A percentile compares a stretch with the other conserved stretches of the same genome.
phyloP scores from a whole-genome alignment of 53 echinoderm and acorn worm species.

The Echinarachnius parma region DNA sequence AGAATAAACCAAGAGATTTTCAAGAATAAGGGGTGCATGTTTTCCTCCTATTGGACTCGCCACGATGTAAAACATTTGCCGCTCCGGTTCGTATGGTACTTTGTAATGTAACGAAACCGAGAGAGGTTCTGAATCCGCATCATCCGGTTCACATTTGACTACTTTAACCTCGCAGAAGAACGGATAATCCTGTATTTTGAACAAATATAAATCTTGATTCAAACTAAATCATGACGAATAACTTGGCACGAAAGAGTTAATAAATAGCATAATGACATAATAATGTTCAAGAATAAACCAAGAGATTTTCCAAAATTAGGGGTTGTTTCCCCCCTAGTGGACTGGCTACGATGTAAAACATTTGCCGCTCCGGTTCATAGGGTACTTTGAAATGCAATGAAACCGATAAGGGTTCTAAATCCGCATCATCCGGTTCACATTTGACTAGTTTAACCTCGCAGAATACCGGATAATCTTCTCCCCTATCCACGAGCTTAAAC shows the following conservation, averaged over 20 bases:
- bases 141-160: conserved; percentile 58
- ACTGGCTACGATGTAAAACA: conserved; percentile 64
- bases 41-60: conserved; percentile 41
- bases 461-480: conserved; percentile 65
- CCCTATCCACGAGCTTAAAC: conserved; percentile 83
- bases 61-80: conserved; percentile 65
- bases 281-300: conserved; percentile 48
- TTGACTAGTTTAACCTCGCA: conserved; percentile 53
- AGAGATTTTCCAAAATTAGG: conserved; percentile 62
- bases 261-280: too few relatives aligned
- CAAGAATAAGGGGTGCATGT: conserved; percentile 59
- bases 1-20: conserved; percentile 59
- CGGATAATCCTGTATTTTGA: conserved; percentile 62
- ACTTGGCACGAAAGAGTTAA: too few relatives aligned
- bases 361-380: conserved; percentile 56
- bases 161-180: conserved; percentile 56
- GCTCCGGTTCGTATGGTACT: conserved; percentile 58
- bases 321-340: conserved; percentile 45
- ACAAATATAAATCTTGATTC: too few relatives aligned
- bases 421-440: conserved; percentile 56
- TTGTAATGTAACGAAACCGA: conserved; percentile 67
- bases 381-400: conserved; percentile 67
- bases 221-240: too few relatives aligned
- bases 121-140: conserved; percentile 17
- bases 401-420: conserved; percentile 35